Base-by-base conservation (phyloP, 1,140 invertebrate genomes). In the Phocides pigmalion region DNA sequence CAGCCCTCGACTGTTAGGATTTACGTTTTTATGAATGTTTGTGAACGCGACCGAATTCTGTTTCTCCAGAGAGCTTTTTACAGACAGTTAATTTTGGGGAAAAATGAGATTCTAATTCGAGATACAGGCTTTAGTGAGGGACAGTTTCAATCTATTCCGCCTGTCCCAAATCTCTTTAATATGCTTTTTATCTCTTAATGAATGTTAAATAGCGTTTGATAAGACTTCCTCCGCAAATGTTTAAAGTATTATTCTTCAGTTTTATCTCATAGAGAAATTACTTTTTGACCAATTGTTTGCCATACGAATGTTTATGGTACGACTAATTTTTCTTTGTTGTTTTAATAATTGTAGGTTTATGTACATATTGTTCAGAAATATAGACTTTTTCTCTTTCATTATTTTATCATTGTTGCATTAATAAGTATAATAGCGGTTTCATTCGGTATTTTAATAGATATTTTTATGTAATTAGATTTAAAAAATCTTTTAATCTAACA, bases 11-110 rank as follows among this genome's bases (percentile, higher is more conserved):
- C 28, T 0, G 37, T 8, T 41, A 42, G 35, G 44, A 50, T 32
- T 59, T 41, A 44, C 49, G 35, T 59, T 68, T 70, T 64, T 70
- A 51, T 42, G 42, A 44, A 56, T 61, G 62, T 71, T 68, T 69
- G 49, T 5, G 37, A 39, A 61, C 41, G 63, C 41, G 15, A 14
- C 44, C 20, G 32, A 41, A 67, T 61, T 46, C 66, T 69, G 61
- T 62, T 61, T 54, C 50, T 50, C 28, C 44, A 58, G 41, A 46
- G 50, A 28, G 51, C 63, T 76, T 79, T 76, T 79, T 77, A 75
- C 58, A 59, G 47, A 66, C 46, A 41, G 61, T 58, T 64, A 64
- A 70, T 74, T 83, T 82, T 75, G 65, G 69, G 74, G 68, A 76
- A 80, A 76, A 67, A 41, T 42, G 51, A 66, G 68, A 79, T 79